These are phyloP conservation scores for Ectemnius lituratus DNA, from an alignment of 2,888 invertebrate species.

Conservation along the genomic window DNA sequence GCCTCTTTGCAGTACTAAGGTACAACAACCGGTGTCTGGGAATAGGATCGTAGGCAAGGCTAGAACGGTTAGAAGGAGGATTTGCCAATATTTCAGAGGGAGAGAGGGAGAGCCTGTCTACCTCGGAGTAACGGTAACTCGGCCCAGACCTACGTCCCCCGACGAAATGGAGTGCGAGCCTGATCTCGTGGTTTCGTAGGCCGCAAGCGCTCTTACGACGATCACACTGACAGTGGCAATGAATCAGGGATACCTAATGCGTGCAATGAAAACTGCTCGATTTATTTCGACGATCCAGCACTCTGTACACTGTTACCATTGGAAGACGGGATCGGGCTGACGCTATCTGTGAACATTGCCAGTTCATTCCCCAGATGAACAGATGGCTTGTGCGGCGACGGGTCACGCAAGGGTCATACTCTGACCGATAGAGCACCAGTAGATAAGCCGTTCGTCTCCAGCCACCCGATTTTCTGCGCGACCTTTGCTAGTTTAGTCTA, in stretches of 20 bases:
- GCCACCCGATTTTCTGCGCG: neutral
- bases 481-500: neutral
- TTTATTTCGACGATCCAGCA: neutral
- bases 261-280: neutral
- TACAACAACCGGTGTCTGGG: neutral
- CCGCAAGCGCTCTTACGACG: neutral
- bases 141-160: neutral
- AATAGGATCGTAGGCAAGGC: neutral
- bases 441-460: neutral
- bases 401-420: neutral
- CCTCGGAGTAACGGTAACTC: slow-evolving; percentile 4
- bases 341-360: neutral
- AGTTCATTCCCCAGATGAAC: neutral
- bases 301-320: neutral
- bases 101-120: neutral
- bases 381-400: neutral
- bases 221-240: neutral
- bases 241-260: neutral
- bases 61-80: neutral
- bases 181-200: neutral
- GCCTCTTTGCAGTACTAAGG: no score
- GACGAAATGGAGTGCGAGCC: neutral
- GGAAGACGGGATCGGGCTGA: no score
- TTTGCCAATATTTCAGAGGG: slow-evolving; percentile 1
- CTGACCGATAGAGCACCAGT: neutral